Evolutionary conservation across 2,888 invertebrate genomes (phyloP).

Genomic region (Idaea straminata): DNA sequence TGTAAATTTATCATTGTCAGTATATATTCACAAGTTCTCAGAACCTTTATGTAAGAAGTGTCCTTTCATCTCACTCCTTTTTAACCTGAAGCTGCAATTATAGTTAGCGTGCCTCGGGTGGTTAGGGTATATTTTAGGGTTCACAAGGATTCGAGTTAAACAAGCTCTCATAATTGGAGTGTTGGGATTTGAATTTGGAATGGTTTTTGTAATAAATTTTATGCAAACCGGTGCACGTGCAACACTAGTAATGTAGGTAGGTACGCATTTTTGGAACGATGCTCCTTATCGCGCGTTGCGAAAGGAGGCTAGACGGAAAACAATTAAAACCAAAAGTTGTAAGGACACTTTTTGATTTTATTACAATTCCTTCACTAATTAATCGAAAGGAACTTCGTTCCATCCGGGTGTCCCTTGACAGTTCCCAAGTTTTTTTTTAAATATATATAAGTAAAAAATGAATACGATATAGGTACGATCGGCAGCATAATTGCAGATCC

Average conservation of each 20-base stretch:
- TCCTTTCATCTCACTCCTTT: conserved; percentile 70
- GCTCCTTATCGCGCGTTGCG: no score
- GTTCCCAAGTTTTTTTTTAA: no score
- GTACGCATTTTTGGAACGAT: neutral
- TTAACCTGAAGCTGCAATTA: conserved; percentile 73
- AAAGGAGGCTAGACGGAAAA: no score
- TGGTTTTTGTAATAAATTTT: neutral
- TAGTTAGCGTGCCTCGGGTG: conserved; percentile 63
- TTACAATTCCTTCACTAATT: no score
- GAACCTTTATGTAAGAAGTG: conserved; percentile 58
- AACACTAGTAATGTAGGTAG: neutral
- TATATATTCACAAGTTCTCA: conserved; percentile 50
- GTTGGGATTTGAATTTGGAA: conserved; percentile 11
- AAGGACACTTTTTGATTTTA: no score
- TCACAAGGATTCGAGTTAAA: conserved; percentile 24
- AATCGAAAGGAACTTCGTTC: no score
- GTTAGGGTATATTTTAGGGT: conserved; percentile 58
- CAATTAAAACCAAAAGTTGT: no score
- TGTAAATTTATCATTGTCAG: conserved; percentile 30
- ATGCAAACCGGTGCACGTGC: neutral
- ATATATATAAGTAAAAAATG: no score
- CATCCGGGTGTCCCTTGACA: no score
- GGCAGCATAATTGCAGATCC: no score
- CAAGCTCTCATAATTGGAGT: conserved; percentile 9
- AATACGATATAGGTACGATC: no score